Evolutionary conservation across 2,888 invertebrate species (phyloP).

Genomic region (Epinotia brunnichana): DNA sequence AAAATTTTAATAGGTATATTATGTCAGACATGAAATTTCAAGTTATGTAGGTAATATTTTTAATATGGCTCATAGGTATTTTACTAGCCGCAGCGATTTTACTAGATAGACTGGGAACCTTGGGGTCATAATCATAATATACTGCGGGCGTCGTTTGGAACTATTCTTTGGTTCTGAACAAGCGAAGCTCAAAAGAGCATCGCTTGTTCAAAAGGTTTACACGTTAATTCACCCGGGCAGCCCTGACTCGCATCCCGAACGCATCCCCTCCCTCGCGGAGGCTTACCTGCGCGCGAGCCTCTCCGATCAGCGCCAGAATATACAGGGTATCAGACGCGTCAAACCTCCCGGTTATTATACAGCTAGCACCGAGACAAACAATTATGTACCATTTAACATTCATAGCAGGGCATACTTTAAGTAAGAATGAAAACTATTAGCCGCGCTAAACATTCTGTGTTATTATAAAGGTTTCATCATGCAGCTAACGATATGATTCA

Average conservation of each 20-base stretch:
- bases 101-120: no score
- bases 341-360: neutral
- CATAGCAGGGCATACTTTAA: neutral
- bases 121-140: neutral
- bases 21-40: no score
- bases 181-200: constrained; percentile 7
- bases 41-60: no score
- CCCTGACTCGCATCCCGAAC: constrained; percentile 44
- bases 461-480: constrained; percentile 7
- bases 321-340: constrained; percentile 11
- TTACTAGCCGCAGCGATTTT: no score
- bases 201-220: constrained; percentile 8
- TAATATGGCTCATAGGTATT: no score
- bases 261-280: constrained; percentile 57
- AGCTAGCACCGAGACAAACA: constrained; percentile 1
- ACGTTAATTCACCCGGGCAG: constrained; percentile 45
- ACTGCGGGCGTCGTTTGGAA: neutral
- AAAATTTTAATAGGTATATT: no score
- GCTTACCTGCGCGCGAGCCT: constrained; percentile 73
- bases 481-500: constrained; percentile 7
- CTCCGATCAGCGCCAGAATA: constrained; percentile 63
- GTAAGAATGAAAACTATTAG: neutral
- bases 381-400: neutral
- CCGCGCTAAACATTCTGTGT: neutral
- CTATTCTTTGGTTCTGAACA: neutral